Conservation (phyloP, 1,140 invertebrate genomes). For the Drosophila mayri region DNA sequence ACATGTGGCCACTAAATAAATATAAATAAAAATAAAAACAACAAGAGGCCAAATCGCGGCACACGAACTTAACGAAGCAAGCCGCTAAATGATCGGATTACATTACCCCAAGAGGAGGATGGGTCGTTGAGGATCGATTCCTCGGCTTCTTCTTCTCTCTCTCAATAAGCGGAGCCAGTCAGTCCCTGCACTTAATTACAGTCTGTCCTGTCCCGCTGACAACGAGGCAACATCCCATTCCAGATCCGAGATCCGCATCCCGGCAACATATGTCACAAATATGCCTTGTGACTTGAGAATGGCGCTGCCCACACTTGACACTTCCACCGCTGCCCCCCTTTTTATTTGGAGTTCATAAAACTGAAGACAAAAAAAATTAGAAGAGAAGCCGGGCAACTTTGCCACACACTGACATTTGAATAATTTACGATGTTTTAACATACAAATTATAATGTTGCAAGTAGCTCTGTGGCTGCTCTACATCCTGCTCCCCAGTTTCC, state of each 20-base stretch:
- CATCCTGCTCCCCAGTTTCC: slow-evolving; percentile 50
- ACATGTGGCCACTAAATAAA: slow-evolving; percentile 65
- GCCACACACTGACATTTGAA: slow-evolving; percentile 75
- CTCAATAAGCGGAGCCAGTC: slow-evolving; percentile 34
- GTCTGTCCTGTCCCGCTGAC: slow-evolving; percentile 35
- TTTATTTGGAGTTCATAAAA: slow-evolving; percentile 47
- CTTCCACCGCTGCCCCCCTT: slow-evolving; percentile 52
- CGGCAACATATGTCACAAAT: slow-evolving; percentile 72
- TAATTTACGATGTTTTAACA: slow-evolving; percentile 85
- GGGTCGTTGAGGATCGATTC: slow-evolving; percentile 45
- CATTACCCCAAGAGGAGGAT: slow-evolving; percentile 40
- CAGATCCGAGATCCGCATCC: slow-evolving; percentile 20
- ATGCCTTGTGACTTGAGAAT: slow-evolving; percentile 57
- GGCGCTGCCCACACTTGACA: slow-evolving; percentile 71
- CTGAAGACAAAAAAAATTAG: neutral
- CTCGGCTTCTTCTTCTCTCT: neutral
- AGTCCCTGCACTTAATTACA: slow-evolving; percentile 67
- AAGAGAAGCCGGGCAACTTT: slow-evolving; percentile 24
- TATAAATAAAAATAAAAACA: slow-evolving; percentile 43
- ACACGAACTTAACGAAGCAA: slow-evolving; percentile 80
- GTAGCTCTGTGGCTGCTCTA: slow-evolving; percentile 20
- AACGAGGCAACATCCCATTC: slow-evolving; percentile 18
- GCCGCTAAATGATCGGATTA: slow-evolving; percentile 82
- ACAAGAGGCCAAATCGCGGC: slow-evolving; percentile 57
- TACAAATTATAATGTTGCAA: slow-evolving; percentile 84